A percentile compares a stretch with the other conserved stretches of the same genome.
Evolutionary conservation across 2,888 invertebrate genomes (phyloP).

Genomic region (Syrista parreyssii): DNA sequence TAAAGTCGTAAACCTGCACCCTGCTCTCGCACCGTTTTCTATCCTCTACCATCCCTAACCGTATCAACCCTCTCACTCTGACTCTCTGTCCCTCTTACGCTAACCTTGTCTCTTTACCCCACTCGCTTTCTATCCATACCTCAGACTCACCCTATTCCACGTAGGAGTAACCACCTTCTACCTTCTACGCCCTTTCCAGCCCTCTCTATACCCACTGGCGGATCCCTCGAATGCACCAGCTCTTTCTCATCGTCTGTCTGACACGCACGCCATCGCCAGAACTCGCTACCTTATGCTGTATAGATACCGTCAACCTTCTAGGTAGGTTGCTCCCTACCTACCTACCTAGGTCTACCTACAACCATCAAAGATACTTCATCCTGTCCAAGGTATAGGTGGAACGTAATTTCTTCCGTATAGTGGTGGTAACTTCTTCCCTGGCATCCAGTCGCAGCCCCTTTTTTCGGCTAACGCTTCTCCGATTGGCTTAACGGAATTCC

Average conservation of each 20-base stretch:
- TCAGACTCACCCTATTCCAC: constrained; percentile 10
- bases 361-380: background rate
- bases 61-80: constrained; percentile 14
- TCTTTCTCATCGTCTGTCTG: constrained; percentile 56
- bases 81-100: constrained; percentile 10
- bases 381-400: background rate
- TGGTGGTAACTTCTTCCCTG: background rate
- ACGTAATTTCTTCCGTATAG: background rate
- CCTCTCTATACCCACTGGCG: constrained; percentile 27
- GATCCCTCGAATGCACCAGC: constrained; percentile 50
- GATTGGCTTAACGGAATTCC: background rate
- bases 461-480: background rate
- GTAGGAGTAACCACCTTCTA: constrained; percentile 9
- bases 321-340: background rate
- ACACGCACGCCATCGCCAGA: constrained; percentile 52
- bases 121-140: constrained; percentile 9
- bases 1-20: constrained; percentile 54
- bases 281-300: constrained; percentile 7
- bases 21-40: constrained; percentile 26
- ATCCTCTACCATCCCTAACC: constrained; percentile 12
- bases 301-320: background rate
- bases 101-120: constrained; percentile 8
- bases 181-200: constrained; percentile 27
- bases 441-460: background rate
- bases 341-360: background rate